A percentile compares a stretch with the other conserved stretches of the same genome.
phyloP scores from a whole-genome alignment of 2,888 invertebrate genomes.

The Drosophila pegasa region DNA sequence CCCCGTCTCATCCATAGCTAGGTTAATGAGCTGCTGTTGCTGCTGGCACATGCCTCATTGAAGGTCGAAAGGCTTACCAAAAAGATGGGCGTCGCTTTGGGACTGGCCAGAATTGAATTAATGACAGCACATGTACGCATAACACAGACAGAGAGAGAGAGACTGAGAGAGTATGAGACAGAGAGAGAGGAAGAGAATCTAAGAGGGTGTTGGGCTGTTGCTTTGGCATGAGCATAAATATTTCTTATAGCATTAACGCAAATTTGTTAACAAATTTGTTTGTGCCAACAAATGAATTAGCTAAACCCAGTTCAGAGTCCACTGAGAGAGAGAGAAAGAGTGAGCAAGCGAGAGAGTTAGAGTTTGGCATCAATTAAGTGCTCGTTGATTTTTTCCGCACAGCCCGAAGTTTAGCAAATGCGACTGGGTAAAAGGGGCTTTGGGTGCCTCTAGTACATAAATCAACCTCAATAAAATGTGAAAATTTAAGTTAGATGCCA shows the following conservation, averaged over 20 bases:
- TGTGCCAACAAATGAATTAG: slow-evolving; percentile 79
- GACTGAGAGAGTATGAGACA: neutral
- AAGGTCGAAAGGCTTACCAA: slow-evolving; percentile 79
- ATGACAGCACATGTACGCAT: slow-evolving; percentile 68
- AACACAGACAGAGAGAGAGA: slow-evolving; percentile 10
- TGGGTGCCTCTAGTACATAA: slow-evolving; percentile 50
- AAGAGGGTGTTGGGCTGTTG: neutral
- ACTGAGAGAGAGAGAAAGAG: neutral
- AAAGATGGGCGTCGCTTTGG: slow-evolving; percentile 35
- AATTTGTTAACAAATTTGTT: slow-evolving; percentile 82
- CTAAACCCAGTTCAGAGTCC: slow-evolving; percentile 32
- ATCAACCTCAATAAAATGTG: slow-evolving; percentile 74
- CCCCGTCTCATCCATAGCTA: slow-evolving; percentile 8
- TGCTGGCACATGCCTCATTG: slow-evolving; percentile 75
- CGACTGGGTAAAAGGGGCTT: neutral
- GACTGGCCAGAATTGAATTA: slow-evolving; percentile 72
- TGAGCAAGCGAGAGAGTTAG: neutral
- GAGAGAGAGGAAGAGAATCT: neutral
- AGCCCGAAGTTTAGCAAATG: neutral
- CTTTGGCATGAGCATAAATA: slow-evolving; percentile 59
- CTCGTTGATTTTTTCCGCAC: slow-evolving; percentile 52
- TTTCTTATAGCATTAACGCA: slow-evolving; percentile 73
- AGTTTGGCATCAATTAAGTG: slow-evolving; percentile 69
- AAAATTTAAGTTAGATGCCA: slow-evolving; percentile 71
- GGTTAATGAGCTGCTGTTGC: slow-evolving; percentile 67